Conservation (phyloP, 1,140 invertebrate genomes). For the Zaprionus gabonicus region DNA sequence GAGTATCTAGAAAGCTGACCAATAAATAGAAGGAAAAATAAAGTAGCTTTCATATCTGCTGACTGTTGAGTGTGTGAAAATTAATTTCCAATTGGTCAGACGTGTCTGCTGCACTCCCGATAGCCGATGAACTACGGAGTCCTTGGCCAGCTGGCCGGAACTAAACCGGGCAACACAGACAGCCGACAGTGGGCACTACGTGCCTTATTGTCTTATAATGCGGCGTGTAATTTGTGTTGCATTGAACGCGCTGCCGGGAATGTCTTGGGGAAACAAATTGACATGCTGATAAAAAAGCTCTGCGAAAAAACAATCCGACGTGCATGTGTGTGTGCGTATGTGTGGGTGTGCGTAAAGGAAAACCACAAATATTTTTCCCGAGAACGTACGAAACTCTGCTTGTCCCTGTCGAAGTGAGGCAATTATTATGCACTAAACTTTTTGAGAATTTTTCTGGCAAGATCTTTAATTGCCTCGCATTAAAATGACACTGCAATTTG, state of each 20-base stretch:
- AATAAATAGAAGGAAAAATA: neutral
- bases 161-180: constrained; percentile 9
- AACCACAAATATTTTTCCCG: neutral
- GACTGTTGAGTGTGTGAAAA: constrained; percentile 61
- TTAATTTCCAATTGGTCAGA: constrained; percentile 60
- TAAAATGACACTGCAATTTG: constrained; percentile 39
- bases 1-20: neutral
- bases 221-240: constrained; percentile 60
- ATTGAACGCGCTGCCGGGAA: constrained; percentile 32
- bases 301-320: constrained; percentile 15
- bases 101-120: constrained; percentile 50
- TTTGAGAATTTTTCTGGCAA: constrained; percentile 29
- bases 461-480: constrained; percentile 36
- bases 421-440: constrained; percentile 39
- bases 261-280: constrained; percentile 57
- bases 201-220: constrained; percentile 70
- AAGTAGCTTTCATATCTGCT: constrained; percentile 33
- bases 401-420: constrained; percentile 17
- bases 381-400: neutral
- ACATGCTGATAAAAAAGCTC: constrained; percentile 64
- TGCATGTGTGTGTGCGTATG: neutral
- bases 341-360: neutral
- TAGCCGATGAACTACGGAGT: constrained; percentile 9
- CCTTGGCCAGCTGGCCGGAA: constrained; percentile 32
- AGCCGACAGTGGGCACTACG: constrained; percentile 47